phyloP scores from a whole-genome alignment of 2,797 vertebrate species.

The Acanthurus lineatus region DNA sequence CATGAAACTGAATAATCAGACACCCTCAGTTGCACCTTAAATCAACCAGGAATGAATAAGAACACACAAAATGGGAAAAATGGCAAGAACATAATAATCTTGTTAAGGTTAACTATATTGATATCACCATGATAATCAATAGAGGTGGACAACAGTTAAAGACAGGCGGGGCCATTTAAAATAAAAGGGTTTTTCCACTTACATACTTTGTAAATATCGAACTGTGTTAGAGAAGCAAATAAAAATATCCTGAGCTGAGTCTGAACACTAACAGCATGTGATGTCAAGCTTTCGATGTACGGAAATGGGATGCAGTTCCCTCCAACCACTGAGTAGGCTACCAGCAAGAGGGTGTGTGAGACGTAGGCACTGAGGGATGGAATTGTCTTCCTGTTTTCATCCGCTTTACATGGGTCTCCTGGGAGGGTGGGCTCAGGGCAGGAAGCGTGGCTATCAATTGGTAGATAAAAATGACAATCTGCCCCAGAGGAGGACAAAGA shows the following conservation, averaged over 20 bases:
- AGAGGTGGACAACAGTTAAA: background rate
- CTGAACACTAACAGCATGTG: slow-evolving; percentile 42
- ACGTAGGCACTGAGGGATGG: slow-evolving; percentile 80
- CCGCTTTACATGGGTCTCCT: slow-evolving; percentile 80
- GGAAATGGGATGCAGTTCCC: slow-evolving; percentile 40
- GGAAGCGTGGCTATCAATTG: slow-evolving; percentile 82
- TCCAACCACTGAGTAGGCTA: slow-evolving; percentile 55
- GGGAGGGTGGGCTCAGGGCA: slow-evolving; percentile 81
- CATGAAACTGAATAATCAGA: background rate
- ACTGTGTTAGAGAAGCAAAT: slow-evolving; percentile 24
- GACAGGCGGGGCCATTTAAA: background rate
- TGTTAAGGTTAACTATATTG: background rate
- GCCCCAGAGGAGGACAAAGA: slow-evolving; percentile 81
- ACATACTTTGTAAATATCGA: slow-evolving; percentile 9
- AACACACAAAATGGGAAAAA: background rate
- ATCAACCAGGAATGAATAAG: background rate
- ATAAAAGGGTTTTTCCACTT: background rate
- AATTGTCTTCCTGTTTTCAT: slow-evolving; percentile 84
- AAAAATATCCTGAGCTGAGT: slow-evolving; percentile 39
- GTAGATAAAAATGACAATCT: slow-evolving; percentile 85
- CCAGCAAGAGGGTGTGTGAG: slow-evolving; percentile 62
- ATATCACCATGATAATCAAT: background rate
- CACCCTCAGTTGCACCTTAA: background rate
- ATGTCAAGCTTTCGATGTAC: slow-evolving; percentile 49
- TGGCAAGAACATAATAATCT: background rate